Percentiles rank a stretch among this genome's conserved stretches.
Conservation (phyloP, 2,113 vertebrate genomes). For the Anser brachyrhynchus region DNA sequence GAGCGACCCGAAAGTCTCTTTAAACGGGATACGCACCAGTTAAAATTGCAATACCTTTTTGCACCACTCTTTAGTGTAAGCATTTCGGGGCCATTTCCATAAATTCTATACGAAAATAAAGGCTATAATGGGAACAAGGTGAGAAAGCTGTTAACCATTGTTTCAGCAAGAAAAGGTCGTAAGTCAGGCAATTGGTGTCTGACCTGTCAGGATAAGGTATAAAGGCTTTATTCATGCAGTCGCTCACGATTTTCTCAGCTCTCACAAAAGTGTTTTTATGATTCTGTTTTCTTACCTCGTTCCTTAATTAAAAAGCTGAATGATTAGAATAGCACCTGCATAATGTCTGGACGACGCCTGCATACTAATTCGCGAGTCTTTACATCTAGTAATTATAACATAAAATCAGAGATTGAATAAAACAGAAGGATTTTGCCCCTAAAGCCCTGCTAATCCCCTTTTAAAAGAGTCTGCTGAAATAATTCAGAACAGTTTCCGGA, state of each 20-base stretch:
- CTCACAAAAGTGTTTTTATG: slow-evolving; percentile 86
- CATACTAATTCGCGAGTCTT: slow-evolving; percentile 89
- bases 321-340: slow-evolving; percentile 92
- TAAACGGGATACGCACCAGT: slow-evolving; percentile 57
- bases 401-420: slow-evolving; percentile 91
- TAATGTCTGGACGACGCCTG: slow-evolving; percentile 78
- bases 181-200: slow-evolving; percentile 81
- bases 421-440: slow-evolving; percentile 86
- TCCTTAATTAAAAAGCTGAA: slow-evolving; percentile 86
- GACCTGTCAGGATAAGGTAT: slow-evolving; percentile 82
- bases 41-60: slow-evolving; percentile 65
- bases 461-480: slow-evolving; percentile 98
- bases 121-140: slow-evolving; percentile 77
- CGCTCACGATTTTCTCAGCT: slow-evolving; percentile 79
- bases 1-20: slow-evolving; percentile 41
- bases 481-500: slow-evolving; percentile 99
- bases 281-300: slow-evolving; percentile 85
- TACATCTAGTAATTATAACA: slow-evolving; percentile 95
- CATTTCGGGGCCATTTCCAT: slow-evolving; percentile 74
- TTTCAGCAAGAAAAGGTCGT: slow-evolving; percentile 82
- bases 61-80: slow-evolving; percentile 65
- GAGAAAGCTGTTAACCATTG: slow-evolving; percentile 81
- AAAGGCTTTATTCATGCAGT: slow-evolving; percentile 84
- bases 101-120: slow-evolving; percentile 75
- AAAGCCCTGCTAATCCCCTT: slow-evolving; percentile 95